Evolutionary conservation across 1,140 invertebrate genomes (phyloP).

Genomic region (Neodiprion virginianus): DNA sequence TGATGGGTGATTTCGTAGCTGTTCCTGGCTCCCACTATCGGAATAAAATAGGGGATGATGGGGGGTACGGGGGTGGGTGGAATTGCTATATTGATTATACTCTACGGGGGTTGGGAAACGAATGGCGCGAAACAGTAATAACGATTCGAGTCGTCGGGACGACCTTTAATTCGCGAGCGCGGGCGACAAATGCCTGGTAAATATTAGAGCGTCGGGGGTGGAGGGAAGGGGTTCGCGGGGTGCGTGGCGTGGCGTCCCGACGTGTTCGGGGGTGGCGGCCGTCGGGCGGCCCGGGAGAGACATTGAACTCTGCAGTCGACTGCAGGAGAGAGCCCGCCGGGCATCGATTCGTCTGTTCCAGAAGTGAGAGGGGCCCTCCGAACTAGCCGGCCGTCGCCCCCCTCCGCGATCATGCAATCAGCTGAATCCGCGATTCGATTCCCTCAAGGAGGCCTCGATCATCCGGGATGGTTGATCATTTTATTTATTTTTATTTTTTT

Average conservation of each 20-base stretch:
- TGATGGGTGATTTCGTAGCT: too few relatives aligned
- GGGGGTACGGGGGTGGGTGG: too few relatives aligned
- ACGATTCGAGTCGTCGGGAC: constrained; percentile 16
- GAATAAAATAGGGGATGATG: too few relatives aligned
- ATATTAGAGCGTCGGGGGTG: constrained; percentile 26
- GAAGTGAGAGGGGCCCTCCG: constrained; percentile 41
- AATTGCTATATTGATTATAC: too few relatives aligned
- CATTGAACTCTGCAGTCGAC: constrained; percentile 55
- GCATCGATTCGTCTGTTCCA: constrained; percentile 58
- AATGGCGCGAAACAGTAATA: background rate
- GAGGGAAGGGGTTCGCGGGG: constrained; percentile 8
- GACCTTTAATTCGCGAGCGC: constrained; percentile 38
- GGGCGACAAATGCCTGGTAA: constrained; percentile 38
- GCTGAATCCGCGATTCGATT: background rate
- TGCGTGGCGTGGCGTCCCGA: constrained; percentile 8
- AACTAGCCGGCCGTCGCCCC: constrained; percentile 21
- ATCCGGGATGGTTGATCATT: too few relatives aligned
- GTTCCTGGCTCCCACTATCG: too few relatives aligned
- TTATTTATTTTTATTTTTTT: too few relatives aligned
- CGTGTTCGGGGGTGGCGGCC: constrained; percentile 30
- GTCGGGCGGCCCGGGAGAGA: constrained; percentile 53
- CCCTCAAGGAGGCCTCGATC: too few relatives aligned
- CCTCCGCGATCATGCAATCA: background rate
- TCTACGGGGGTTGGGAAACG: constrained; percentile 7
- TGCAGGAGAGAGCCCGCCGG: constrained; percentile 40